Base-by-base conservation (phyloP, 2,797 vertebrate species). In the Sitta carolinensis region DNA sequence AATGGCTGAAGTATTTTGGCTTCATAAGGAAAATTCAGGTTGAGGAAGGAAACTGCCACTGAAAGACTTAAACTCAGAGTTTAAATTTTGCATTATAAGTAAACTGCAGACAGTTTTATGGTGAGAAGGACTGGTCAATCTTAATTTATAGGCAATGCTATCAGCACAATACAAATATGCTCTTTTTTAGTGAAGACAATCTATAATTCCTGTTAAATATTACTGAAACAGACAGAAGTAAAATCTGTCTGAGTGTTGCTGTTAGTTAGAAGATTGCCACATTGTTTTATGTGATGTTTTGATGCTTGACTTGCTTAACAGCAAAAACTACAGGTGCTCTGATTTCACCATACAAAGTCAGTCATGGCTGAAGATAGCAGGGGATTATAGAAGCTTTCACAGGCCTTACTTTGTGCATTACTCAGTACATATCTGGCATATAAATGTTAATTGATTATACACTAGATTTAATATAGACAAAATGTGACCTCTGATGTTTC, bases 361-460 rank as follows among this genome's bases (percentile, higher is more conserved):
- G 93, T 95, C 92, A 95, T 90, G 95, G 66, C 90, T 94, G 84
- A 94, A 94, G 79, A 85, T 85, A 88, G 82, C 54, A 81, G 94
- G 63, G 94, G 93, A 93, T 94, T 84, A 96, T 5, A 59, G 91
- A 76, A 84, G 81, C 93, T 96, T 91, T 94, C 68, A 89, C 48
- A 92, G 90, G 95, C 79, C 93, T 94, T 83, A 64, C 90, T 96
- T 92, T 93, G 45, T 90, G 91, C 94, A 94, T 96, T 96, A 74
- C 85, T 96, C 94, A 47, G 84, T 96, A 95, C 95, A 95, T 97
- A 91, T 88, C 93, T 97, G 90, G 64, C 95, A 70, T 94, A 90
- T 96, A 97, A 93, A 85, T 92, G 90, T 96, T 95, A 87, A 96
- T 96, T 95, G 96, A 97, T 96, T 95, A 96, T 96, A 96, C 95